A percentile compares a stretch with the other conserved stretches of the same genome.
phyloP scores from a whole-genome alignment of 1,140 invertebrate species.

The Lineus longissimus region DNA sequence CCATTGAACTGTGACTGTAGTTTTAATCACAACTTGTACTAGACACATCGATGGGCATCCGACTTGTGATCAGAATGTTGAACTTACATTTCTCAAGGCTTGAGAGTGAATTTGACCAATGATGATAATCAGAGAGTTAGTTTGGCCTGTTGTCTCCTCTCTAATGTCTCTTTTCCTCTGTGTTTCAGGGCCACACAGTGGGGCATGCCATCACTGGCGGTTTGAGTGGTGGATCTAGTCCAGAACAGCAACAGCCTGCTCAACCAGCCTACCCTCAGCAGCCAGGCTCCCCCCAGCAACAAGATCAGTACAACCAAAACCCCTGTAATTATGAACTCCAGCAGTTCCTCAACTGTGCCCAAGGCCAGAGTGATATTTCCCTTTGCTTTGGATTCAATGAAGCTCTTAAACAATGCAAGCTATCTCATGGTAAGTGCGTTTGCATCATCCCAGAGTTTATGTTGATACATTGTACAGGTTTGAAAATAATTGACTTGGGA shows the following conservation, averaged over 20 bases:
- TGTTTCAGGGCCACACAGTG: constrained; percentile 46
- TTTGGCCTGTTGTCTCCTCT: no score
- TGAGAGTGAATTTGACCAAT: no score
- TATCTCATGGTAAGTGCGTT: constrained; percentile 36
- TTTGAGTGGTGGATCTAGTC: constrained; percentile 22
- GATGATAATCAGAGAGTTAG: no score
- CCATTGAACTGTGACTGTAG: no score
- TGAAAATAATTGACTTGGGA: no score
- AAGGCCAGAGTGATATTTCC: constrained; percentile 44
- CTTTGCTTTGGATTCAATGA: constrained; percentile 51
- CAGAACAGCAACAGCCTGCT: constrained; percentile 17
- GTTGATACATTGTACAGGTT: no score
- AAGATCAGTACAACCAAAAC: constrained; percentile 29
- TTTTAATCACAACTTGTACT: no score
- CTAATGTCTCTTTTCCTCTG: not conserved
- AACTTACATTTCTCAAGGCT: no score
- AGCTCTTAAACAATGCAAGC: constrained; percentile 46
- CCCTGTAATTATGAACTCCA: constrained; percentile 53
- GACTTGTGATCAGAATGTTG: no score
- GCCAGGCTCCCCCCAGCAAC: not conserved
- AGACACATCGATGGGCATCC: no score
- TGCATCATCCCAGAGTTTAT: no score
- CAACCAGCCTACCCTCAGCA: not conserved
- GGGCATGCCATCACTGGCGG: constrained; percentile 47
- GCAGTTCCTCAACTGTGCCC: constrained; percentile 54